Conservation (phyloP, 2,113 vertebrate species). For the Monarcha castaneiventris region DNA sequence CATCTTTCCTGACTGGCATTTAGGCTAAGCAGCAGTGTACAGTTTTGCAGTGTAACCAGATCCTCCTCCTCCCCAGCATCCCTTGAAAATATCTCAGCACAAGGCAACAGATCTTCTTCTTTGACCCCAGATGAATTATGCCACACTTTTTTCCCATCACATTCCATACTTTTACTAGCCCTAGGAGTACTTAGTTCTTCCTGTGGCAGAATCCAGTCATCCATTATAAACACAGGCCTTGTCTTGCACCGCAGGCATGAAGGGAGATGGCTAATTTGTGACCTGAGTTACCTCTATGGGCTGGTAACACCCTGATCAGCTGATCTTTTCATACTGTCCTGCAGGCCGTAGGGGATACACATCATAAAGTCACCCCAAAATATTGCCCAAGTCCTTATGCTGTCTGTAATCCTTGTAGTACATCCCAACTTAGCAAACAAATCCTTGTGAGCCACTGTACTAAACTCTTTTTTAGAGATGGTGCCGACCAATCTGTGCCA, state of each 20-base stretch:
- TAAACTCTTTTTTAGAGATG: background rate
- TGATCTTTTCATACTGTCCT: background rate
- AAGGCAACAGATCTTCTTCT: background rate
- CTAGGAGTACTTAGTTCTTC: background rate
- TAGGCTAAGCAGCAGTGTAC: fast-evolving
- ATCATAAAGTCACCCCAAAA: too few relatives aligned
- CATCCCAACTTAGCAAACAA: background rate
- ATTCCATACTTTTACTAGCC: background rate
- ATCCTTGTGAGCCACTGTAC: background rate
- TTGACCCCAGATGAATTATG: background rate
- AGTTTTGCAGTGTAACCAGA: background rate
- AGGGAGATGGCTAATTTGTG: background rate
- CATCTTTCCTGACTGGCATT: fast-evolving
- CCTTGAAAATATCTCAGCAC: background rate
- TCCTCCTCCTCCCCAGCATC: background rate
- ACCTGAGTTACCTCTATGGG: background rate
- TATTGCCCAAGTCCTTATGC: background rate
- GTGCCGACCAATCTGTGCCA: background rate
- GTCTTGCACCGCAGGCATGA: background rate
- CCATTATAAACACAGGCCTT: background rate
- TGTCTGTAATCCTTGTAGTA: background rate
- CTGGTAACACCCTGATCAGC: background rate
- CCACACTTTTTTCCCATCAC: background rate
- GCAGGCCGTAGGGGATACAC: too few relatives aligned
- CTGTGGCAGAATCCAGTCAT: background rate